Evolutionary conservation across 2,888 invertebrate species (phyloP), one percentile per base, ranked within the genome.

Genomic region (Clivina fossor): DNA sequence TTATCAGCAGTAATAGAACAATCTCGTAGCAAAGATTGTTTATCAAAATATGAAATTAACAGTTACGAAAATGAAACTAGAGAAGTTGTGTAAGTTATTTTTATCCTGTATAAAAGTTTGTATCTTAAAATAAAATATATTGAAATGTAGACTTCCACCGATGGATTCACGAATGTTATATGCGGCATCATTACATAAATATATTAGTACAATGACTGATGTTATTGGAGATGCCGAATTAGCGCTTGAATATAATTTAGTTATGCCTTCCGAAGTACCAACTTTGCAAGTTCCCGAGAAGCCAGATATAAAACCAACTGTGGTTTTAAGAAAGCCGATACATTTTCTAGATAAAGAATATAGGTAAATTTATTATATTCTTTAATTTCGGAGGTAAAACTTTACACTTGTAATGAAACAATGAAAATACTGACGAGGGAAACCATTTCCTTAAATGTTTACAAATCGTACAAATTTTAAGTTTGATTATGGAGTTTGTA

Each of bases 331-430:
- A 38, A 47, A 46, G 40, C 46, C 55, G 11, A 33, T 55, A 22
- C 38, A 55, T 20, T 55, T 55, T 40, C n/a, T 46, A 5, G 55
- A 55, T 33, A 55, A 55, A 47, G 40, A 47, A 46, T 46, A 55
- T 37, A 53, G 41, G 51, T 51, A 51, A 13, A 9, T 16, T 37
- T 13, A 11, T 38, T 38, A 11, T 8, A 2, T 16, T n/a, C n/a
- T n/a, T n/a, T n/a, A n/a, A n/a, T n/a, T n/a, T n/a, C n/a, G n/a
- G n/a, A n/a, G n/a, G n/a, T n/a, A n/a, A n/a, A n/a, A n/a, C n/a
- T n/a, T n/a, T n/a, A n/a, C n/a, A n/a, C n/a, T n/a, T n/a, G n/a
- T n/a, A n/a, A n/a, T n/a, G n/a, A n/a, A n/a, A n/a, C n/a, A n/a
- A n/a, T n/a, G n/a, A n/a, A n/a, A n/a, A n/a, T n/a, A n/a, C n/a